These are phyloP conservation scores for Batillaria attramentaria DNA, from an alignment of 1,140 invertebrate species.

Conservation along the genomic window DNA sequence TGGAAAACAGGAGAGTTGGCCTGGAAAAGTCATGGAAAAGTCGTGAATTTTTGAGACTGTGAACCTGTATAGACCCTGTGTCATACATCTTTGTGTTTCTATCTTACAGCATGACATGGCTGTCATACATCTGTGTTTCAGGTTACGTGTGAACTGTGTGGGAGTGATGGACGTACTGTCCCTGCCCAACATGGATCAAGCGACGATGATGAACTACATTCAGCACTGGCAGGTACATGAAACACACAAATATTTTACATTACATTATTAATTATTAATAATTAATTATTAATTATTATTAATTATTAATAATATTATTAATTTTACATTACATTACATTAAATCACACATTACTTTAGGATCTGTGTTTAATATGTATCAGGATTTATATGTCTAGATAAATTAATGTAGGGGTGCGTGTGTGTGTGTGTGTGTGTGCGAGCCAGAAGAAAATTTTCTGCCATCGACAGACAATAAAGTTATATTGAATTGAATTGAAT, in stretches of 20 bases:
- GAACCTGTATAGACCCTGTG: not conserved
- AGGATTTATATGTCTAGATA: too few species aligned
- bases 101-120: not conserved
- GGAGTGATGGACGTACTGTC: slow-evolving; percentile 88
- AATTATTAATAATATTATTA: not conserved
- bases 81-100: not conserved
- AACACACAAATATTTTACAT: not conserved
- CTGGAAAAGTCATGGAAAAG: too few species aligned
- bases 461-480: too few species aligned
- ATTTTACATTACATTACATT: slow-evolving; percentile 13
- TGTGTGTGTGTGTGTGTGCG: too few species aligned
- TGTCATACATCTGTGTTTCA: slow-evolving; percentile 44
- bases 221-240: slow-evolving; percentile 27
- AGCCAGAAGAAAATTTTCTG: too few species aligned
- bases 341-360: not conserved
- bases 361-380: too few species aligned
- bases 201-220: slow-evolving; percentile 56
- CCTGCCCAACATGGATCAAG: slow-evolving; percentile 79
- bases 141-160: slow-evolving; percentile 85
- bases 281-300: not conserved
- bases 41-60: too few species aligned
- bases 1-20: too few species aligned
- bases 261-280: not conserved
- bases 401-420: too few species aligned
- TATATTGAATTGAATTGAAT: too few species aligned